Evolutionary conservation across 2,797 vertebrate species (phyloP).

Genomic region (Bucorvus abyssinicus): DNA sequence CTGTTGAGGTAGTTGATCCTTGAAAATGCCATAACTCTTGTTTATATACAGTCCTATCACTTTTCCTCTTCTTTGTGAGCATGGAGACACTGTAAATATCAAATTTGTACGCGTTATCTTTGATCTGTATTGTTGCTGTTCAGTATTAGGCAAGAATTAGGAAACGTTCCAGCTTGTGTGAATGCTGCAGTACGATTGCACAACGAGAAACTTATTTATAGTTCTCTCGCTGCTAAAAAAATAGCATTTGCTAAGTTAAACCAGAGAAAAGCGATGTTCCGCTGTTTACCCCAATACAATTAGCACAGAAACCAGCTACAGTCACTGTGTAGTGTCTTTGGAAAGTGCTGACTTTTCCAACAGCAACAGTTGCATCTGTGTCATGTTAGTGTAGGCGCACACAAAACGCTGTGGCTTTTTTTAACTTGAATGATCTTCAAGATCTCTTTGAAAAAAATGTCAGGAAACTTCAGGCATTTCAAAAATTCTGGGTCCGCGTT

Average conservation of each 20-base stretch:
- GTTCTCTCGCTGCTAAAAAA: background rate
- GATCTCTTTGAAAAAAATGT: background rate
- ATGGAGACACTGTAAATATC: constrained; percentile 25
- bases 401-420: background rate
- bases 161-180: background rate
- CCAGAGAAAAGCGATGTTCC: background rate
- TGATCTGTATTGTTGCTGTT: constrained; percentile 27
- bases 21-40: constrained; percentile 50
- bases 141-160: constrained; percentile 45
- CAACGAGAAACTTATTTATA: constrained; percentile 4
- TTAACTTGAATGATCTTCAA: constrained; percentile 7
- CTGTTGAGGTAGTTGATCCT: constrained; percentile 35
- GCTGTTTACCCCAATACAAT: background rate
- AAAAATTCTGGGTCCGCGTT: background rate
- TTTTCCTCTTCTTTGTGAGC: constrained; percentile 30
- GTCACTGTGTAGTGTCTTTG: background rate
- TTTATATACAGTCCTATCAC: constrained; percentile 33
- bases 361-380: constrained; percentile 10
- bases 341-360: constrained; percentile 16
- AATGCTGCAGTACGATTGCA: background rate
- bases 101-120: constrained; percentile 49
- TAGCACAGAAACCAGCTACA: background rate
- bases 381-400: background rate
- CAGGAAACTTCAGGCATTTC: background rate
- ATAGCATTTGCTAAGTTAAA: background rate